Base-by-base conservation (phyloP, 1,140 invertebrate species). In the Drosophila novamexicana region DNA sequence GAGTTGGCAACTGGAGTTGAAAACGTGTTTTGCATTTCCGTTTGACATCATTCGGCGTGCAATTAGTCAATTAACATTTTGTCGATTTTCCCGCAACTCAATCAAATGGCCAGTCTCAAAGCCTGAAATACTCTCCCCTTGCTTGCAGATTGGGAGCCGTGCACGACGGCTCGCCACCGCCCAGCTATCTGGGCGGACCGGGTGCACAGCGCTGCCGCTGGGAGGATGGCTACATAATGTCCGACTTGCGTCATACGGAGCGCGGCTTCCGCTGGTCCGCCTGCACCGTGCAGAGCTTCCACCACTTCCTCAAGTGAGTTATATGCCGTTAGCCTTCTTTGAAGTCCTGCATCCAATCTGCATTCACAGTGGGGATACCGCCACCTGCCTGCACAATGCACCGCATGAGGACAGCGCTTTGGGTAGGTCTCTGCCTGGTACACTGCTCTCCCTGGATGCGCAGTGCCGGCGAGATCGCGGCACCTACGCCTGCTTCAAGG, bases 181-280 rank as follows among this genome's bases (percentile, higher is more conserved):
- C 98, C 2, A 98, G 96, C 56, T 98, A 98, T 80, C 94, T 98
- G 6, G 98, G 98, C 59, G 97, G 98, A 61, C 98, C 98, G 1
- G 98, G 98, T n/a, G 98, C 98, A 40, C 97, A 98, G 89, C 97
- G 97, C 81, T 98, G 98, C 90, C 95, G 97, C 81, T 98, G 98
- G 97, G 97, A 98, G 92, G 98, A 98, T 91, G 98, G 98, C 45
- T 98, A 96, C 93, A 98, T 98, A 81, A 98, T 98, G 98, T 97
- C 97, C 56, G 97, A 98, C 93, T 94, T 98, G 49, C 94, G 98
- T 75, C 97, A 98, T 92, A 98, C 97, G 1, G 97, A 98, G 93
- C 96, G 98, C 90, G 98, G 98, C 12, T 98, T 98, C 94, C 94
- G 97, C 84, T 98, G 98, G 98, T 98, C 97, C 7, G 95, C 97